Conservation (phyloP, 2,888 invertebrate species). For the Isoperla grammatica region DNA sequence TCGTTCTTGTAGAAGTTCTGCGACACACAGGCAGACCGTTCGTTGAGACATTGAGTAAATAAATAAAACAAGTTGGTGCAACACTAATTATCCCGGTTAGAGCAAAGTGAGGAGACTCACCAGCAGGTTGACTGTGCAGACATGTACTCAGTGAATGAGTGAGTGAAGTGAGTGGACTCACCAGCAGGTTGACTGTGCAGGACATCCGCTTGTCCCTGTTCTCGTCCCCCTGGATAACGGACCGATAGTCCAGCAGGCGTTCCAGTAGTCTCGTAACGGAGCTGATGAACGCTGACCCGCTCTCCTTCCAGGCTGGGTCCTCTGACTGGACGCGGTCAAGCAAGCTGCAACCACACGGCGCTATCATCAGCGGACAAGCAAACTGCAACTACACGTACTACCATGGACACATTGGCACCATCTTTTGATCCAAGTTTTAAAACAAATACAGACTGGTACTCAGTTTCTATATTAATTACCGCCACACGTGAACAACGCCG, state of each 20-base stretch:
- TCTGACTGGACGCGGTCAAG: conserved; percentile 78
- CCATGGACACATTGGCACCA: too few species aligned
- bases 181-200: conserved; percentile 89
- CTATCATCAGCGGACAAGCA: too few species aligned
- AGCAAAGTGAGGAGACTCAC: too few species aligned
- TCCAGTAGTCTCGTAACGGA: conserved; percentile 87
- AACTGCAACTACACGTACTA: too few species aligned
- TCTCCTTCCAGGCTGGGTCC: conserved; percentile 85
- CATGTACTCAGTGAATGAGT: background rate
- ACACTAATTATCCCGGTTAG: too few species aligned
- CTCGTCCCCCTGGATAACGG: conserved; percentile 92
- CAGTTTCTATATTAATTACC: too few species aligned
- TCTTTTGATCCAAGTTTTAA: too few species aligned
- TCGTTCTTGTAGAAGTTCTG: conserved; percentile 95
- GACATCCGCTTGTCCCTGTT: conserved; percentile 94
- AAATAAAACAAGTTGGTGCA: too few species aligned
- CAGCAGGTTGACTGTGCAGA: background rate
- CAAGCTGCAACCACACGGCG: conserved; percentile 61
- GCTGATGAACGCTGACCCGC: conserved; percentile 86
- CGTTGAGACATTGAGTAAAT: conserved; percentile 9
- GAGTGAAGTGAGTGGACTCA: too few species aligned
- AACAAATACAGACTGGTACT: too few species aligned
- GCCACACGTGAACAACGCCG: too few species aligned
- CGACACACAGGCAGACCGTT: conserved; percentile 37
- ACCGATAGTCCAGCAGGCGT: conserved; percentile 85